Percentiles rank a stretch among this genome's conserved stretches.
phyloP scores from a whole-genome alignment of 2,888 invertebrate genomes.

The Clusia tigrina region DNA sequence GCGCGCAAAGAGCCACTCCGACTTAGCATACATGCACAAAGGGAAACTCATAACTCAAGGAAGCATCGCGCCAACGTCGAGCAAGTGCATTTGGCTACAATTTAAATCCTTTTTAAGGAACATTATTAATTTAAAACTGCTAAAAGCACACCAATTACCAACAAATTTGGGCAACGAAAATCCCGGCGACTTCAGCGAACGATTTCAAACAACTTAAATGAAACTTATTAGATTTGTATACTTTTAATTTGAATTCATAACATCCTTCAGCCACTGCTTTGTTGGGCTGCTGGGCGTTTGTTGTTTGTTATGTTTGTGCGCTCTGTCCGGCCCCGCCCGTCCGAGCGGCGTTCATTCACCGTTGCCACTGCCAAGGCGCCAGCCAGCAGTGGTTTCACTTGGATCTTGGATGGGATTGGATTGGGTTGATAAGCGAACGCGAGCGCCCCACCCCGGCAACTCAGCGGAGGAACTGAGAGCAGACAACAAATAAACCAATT shows the following conservation, averaged over 20 bases:
- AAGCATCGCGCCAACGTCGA: background rate
- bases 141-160: slow-evolving; percentile 56
- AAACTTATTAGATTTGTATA: slow-evolving; percentile 62
- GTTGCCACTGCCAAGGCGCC: slow-evolving; percentile 17
- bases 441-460: too few species aligned
- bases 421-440: too few species aligned
- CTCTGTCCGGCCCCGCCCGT: background rate
- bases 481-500: slow-evolving; percentile 37
- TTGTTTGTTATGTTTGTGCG: background rate
- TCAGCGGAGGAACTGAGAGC: slow-evolving; percentile 5
- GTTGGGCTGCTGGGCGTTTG: background rate
- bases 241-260: slow-evolving; percentile 64
- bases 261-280: slow-evolving; percentile 40
- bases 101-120: background rate
- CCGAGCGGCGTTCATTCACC: background rate
- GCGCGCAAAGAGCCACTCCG: background rate
- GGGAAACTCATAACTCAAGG: background rate
- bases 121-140: slow-evolving; percentile 30
- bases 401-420: too few species aligned
- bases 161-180: slow-evolving; percentile 34
- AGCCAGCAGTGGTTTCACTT: slow-evolving; percentile 22
- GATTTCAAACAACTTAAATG: slow-evolving; percentile 57
- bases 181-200: slow-evolving; percentile 23
- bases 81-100: slow-evolving; percentile 3
- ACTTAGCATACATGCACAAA: background rate